These are phyloP conservation scores for Drosophila greeni DNA, from an alignment of 2,888 invertebrate species.

Conservation along the genomic window DNA sequence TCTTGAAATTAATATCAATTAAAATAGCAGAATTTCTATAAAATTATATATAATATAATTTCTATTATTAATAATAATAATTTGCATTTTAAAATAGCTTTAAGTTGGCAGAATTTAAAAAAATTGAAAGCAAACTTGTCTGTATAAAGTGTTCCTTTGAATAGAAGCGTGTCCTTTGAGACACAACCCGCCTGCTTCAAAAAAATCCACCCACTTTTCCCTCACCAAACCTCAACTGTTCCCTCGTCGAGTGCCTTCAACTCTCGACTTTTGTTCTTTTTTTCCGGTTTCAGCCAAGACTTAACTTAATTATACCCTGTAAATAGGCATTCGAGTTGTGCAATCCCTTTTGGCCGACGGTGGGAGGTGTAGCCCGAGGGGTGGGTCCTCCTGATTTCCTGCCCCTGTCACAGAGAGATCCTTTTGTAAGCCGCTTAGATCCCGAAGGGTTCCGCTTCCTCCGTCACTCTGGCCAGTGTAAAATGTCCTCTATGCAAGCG, in stretches of 20 bases:
- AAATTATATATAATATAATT: no score
- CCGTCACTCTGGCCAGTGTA: slow-evolving; percentile 43
- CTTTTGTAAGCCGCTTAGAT: slow-evolving; percentile 72
- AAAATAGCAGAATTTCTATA: no score
- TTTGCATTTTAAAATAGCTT: neutral
- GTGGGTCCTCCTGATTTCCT: slow-evolving; percentile 52
- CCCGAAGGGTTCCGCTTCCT: slow-evolving; percentile 46
- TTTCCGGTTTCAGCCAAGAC: slow-evolving; percentile 54
- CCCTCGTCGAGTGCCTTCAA: slow-evolving; percentile 38
- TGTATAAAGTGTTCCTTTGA: slow-evolving; percentile 5
- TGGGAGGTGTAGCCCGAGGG: slow-evolving; percentile 7
- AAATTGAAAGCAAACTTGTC: neutral
- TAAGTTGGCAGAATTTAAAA: neutral
- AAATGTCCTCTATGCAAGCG: slow-evolving; percentile 67
- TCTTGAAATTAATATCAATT: neutral
- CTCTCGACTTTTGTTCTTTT: slow-evolving; percentile 63
- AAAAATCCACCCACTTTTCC: slow-evolving; percentile 19
- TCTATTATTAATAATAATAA: no score
- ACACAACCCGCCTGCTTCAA: slow-evolving; percentile 1
- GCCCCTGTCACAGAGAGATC: slow-evolving; percentile 35
- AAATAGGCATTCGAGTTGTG: slow-evolving; percentile 72
- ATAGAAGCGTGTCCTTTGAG: slow-evolving; percentile 21
- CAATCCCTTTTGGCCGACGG: slow-evolving; percentile 50
- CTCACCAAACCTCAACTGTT: neutral
- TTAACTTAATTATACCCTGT: slow-evolving; percentile 71